Evolutionary conservation across 2,113 vertebrate species (phyloP).

Genomic region (Neopipo cinnamomea): DNA sequence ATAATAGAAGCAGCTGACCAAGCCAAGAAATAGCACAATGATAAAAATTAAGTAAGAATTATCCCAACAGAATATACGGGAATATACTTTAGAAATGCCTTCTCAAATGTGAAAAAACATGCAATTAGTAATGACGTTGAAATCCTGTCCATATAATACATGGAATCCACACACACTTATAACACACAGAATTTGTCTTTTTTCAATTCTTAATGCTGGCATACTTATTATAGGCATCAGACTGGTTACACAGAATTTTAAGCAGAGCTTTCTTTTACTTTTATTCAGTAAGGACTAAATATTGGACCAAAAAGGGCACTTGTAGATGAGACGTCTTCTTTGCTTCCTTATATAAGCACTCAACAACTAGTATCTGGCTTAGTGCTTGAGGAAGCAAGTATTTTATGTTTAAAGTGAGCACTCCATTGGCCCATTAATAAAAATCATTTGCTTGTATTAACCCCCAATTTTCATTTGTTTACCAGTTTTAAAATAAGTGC

Average conservation of each 20-base stretch:
- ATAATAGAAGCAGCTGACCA: not conserved
- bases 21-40: not conserved
- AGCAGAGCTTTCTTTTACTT: not conserved
- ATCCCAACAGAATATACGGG: not conserved
- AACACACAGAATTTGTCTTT: not conserved
- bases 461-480: not conserved
- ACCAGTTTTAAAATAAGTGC: slow-evolving; percentile 91
- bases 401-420: not conserved
- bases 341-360: not conserved
- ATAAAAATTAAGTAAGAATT: not conserved
- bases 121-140: not conserved
- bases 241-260: not conserved
- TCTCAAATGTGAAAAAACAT: not conserved
- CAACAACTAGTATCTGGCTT: not conserved
- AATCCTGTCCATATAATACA: not conserved
- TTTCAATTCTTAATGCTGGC: not conserved
- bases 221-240: not conserved
- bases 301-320: not conserved
- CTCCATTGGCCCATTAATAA: not conserved
- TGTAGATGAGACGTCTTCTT: not conserved
- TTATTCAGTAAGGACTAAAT: not conserved
- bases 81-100: not conserved
- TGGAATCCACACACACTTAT: not conserved
- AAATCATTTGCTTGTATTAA: not conserved
- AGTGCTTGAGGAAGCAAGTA: not conserved